Percentiles rank a stretch among this genome's conserved stretches.
Evolutionary conservation across 2,888 invertebrate species (phyloP).

Genomic region (Watsonalla binaria): DNA sequence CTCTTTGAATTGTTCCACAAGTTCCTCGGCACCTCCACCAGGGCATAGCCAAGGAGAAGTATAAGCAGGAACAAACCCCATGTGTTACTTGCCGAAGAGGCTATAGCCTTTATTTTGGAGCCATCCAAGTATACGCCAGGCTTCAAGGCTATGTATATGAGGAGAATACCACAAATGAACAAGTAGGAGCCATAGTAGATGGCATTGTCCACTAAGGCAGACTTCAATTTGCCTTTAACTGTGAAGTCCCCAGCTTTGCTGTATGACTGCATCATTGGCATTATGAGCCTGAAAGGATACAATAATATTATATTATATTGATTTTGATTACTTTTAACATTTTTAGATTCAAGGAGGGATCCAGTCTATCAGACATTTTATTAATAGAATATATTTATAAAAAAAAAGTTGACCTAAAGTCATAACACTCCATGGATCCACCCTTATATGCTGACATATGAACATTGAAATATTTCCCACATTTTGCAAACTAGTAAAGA

Average conservation of each 20-base stretch:
- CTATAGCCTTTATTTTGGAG: conserved; percentile 96
- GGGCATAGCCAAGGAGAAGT: conserved; percentile 93
- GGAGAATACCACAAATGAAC: conserved; percentile 94
- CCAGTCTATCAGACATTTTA: too few relatives aligned
- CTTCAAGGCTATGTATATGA: conserved; percentile 96
- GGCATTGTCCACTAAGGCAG: conserved; percentile 97
- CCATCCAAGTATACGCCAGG: conserved; percentile 93
- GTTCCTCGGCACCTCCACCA: conserved; percentile 96
- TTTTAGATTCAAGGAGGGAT: too few relatives aligned
- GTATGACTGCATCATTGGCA: conserved; percentile 99
- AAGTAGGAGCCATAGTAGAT: conserved; percentile 98
- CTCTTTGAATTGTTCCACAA: conserved; percentile 94
- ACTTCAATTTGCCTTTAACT: conserved; percentile 94
- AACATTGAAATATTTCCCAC: too few relatives aligned
- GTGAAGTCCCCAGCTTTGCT: conserved; percentile 99
- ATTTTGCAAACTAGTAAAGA: too few relatives aligned
- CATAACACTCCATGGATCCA: too few relatives aligned
- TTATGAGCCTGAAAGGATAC: conserved; percentile 85
- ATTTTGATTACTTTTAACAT: too few relatives aligned
- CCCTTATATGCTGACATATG: too few relatives aligned
- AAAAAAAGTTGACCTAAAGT: too few relatives aligned
- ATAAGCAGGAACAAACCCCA: conserved; percentile 98
- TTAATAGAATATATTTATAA: too few relatives aligned
- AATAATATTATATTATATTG: neutral
- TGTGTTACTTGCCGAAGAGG: conserved; percentile 98